Conservation (phyloP, 2,888 invertebrate species). For the Tortrix viridana region DNA sequence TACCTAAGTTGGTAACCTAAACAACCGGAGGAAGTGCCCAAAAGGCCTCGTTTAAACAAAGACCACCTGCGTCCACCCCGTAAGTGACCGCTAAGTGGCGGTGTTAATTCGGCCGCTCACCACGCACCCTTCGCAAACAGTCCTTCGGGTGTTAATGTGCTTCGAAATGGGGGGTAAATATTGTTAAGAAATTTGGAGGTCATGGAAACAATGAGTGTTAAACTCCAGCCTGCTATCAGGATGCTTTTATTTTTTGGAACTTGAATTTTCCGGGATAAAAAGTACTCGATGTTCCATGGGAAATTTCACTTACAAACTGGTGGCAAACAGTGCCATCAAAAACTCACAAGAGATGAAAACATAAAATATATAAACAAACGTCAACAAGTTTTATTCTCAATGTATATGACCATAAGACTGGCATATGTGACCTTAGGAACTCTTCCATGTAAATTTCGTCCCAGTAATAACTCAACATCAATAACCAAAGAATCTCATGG, state of each 20-base stretch:
- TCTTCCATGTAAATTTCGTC: neutral
- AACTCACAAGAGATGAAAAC: too few species aligned
- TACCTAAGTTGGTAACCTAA: slow-evolving; percentile 8
- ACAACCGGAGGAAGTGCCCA: slow-evolving; percentile 20
- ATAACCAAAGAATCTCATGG: slow-evolving; percentile 19
- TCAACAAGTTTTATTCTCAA: too few species aligned
- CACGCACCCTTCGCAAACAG: slow-evolving; percentile 41
- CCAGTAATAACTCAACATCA: slow-evolving; percentile 4
- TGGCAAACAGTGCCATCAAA: too few species aligned
- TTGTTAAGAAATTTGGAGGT: slow-evolving; percentile 31
- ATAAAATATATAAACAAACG: too few species aligned
- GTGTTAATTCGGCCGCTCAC: slow-evolving; percentile 69
- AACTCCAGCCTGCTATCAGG: neutral
- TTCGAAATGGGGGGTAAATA: slow-evolving; percentile 38
- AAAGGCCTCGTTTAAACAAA: slow-evolving; percentile 63
- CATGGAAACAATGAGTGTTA: slow-evolving; percentile 12
- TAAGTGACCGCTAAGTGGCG: slow-evolving; percentile 71
- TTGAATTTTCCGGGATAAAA: too few species aligned
- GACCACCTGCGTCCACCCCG: slow-evolving; percentile 78
- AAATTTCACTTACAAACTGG: too few species aligned
- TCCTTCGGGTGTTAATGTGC: slow-evolving; percentile 34
- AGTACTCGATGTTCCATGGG: too few species aligned
- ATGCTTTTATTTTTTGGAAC: neutral
- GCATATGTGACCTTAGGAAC: neutral
- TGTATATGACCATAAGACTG: too few species aligned